phyloP scores from a whole-genome alignment of 2,888 invertebrate genomes.

The Spodoptera exigua region DNA sequence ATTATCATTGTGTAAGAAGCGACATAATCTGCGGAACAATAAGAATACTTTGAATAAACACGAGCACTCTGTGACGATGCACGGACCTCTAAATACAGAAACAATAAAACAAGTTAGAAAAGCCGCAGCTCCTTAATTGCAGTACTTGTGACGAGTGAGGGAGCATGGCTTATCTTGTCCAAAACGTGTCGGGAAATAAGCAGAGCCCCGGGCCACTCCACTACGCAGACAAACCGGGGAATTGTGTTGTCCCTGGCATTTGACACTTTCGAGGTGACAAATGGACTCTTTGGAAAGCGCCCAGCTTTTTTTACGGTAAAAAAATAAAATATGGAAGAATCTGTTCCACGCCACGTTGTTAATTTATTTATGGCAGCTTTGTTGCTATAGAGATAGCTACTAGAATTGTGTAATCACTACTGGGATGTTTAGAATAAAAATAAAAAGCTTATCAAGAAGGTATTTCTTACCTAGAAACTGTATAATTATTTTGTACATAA shows the following conservation, averaged over 20 bases:
- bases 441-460: too few relatives aligned
- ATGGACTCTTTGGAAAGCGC: conserved; percentile 19
- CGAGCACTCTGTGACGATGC: conserved; percentile 1
- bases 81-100: conserved; percentile 5
- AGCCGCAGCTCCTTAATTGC: conserved; percentile 36
- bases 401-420: too few relatives aligned
- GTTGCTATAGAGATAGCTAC: too few relatives aligned
- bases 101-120: conserved; percentile 14
- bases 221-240: not conserved
- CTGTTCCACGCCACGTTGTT: too few relatives aligned
- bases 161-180: conserved; percentile 37
- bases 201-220: conserved; percentile 28
- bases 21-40: not conserved
- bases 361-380: too few relatives aligned
- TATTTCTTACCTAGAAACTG: too few relatives aligned
- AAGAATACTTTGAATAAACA: conserved; percentile 15
- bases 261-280: conserved; percentile 21
- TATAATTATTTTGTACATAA: too few relatives aligned
- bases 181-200: conserved; percentile 20
- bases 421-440: too few relatives aligned
- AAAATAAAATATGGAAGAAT: not conserved
- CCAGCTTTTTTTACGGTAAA: conserved; percentile 7
- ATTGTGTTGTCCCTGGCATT: conserved; percentile 34
- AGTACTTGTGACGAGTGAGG: conserved; percentile 34
- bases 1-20: not conserved